Evolutionary conservation across 2,113 vertebrate species (phyloP), one percentile per base, ranked within the genome.

Genomic region (Nesogale talazaci): DNA sequence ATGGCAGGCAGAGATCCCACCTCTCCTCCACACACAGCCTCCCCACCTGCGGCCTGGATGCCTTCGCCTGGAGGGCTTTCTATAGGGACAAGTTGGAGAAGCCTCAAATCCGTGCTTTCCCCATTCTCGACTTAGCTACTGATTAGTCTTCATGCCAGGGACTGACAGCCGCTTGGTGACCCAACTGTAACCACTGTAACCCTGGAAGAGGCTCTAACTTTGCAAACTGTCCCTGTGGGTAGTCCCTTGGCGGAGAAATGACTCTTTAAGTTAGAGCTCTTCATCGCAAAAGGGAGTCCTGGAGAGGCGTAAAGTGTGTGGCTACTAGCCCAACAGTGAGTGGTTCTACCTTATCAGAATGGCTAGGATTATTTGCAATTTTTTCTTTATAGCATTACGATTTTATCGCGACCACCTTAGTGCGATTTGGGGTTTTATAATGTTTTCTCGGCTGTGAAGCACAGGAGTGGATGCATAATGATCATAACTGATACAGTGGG

Each of bases 181-280:
- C 46, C 46, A 52, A 52, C 46, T 8, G 9, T 52, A 52, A 52
- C 46, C 46, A n/a, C n/a, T 6, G 46, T 52, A n/a, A 38, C 25
- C 15, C 5, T 0, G 20, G 4, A 46, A 78, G 36, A 38, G 0
- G 23, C 16, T 7, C 2, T 40, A 27, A 38, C 15, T 72, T 29
- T 65, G 56, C 56, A 85, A 89, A 91, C 23, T 40, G 29, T 72
- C 85, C 72, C 56, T 85, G 67, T 52, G 86, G 42, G 20, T 81
- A 88, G 65, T 65, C 34, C 57, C 80, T 86, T 31, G 3, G 2
- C 10, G 56, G 59, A 25, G 11, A 65, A 89, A 34, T 10, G 57
- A 31, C 4, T 9, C 25, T 82, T 78, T 80, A 79, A 67, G 79
- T 80, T 83, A 67, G 79, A 89, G 23, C 46, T 63, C 34, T 70